phyloP scores from a whole-genome alignment of 2,797 vertebrate genomes.

The Potorous gilbertii region DNA sequence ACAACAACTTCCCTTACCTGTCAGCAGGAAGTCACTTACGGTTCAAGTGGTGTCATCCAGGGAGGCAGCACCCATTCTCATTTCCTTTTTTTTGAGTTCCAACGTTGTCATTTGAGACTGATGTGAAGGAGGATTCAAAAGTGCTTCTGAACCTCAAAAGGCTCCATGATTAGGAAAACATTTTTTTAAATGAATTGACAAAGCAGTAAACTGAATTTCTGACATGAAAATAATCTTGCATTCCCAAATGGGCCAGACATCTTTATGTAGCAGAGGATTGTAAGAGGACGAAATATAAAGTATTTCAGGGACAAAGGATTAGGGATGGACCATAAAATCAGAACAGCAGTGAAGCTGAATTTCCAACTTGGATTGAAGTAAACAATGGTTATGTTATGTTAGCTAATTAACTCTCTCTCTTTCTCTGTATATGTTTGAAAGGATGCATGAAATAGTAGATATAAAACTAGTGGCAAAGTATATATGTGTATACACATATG shows the following conservation, averaged over 20 bases:
- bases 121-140: slow-evolving; percentile 61
- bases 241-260: slow-evolving; percentile 31
- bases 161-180: slow-evolving; percentile 61
- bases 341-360: slow-evolving; percentile 41
- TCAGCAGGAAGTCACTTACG: slow-evolving; percentile 60
- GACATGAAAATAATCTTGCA: slow-evolving; percentile 38
- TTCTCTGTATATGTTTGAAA: not conserved
- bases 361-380: not conserved
- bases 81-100: slow-evolving; percentile 24
- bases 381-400: not conserved
- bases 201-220: slow-evolving; percentile 53
- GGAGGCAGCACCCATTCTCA: slow-evolving; percentile 35
- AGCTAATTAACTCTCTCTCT: not conserved
- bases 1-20: slow-evolving; percentile 67
- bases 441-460: not conserved
- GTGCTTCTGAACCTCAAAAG: slow-evolving; percentile 51
- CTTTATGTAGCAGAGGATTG: not conserved
- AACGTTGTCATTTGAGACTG: not conserved
- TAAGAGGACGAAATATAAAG: not conserved
- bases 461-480: not conserved
- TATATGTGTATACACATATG: not conserved
- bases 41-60: slow-evolving; percentile 54
- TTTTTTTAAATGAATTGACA: slow-evolving; percentile 31
- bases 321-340: not conserved
- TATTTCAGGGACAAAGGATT: not conserved